Percentiles rank a stretch among this genome's conserved stretches.
These are phyloP conservation scores for Leucozona laternaria DNA, from an alignment of 2,888 invertebrate species.

Conservation along the genomic window DNA sequence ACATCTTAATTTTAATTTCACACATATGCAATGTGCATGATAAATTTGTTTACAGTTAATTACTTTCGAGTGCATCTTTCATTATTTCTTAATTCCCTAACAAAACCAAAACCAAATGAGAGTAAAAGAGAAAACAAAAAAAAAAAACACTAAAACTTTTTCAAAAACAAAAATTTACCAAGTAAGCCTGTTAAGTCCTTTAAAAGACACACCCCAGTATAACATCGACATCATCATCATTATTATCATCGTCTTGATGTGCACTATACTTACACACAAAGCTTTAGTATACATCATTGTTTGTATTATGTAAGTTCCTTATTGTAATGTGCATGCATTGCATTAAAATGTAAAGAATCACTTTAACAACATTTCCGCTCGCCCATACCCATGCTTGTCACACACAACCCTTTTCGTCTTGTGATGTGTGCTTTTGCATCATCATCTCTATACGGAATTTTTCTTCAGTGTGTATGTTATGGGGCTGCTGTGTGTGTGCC, in stretches of 20 bases:
- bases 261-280: conserved; percentile 14
- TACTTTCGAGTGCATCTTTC: conserved; percentile 59
- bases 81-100: conserved; percentile 52
- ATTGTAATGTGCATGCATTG: conserved; percentile 72
- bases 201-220: conserved; percentile 56
- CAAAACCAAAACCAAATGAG: conserved; percentile 48
- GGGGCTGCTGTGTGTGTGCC: conserved; percentile 17
- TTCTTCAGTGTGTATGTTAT: neutral
- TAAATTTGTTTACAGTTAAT: conserved; percentile 55
- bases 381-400: conserved; percentile 23
- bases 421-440: conserved; percentile 4
- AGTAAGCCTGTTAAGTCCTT: conserved; percentile 50
- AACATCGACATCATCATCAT: conserved; percentile 27
- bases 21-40: neutral
- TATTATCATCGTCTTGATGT: conserved; percentile 4
- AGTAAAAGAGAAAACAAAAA: conserved; percentile 23
- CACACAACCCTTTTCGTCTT: conserved; percentile 18
- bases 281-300: conserved; percentile 17
- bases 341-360: conserved; percentile 75
- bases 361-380: conserved; percentile 74
- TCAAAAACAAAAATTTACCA: conserved; percentile 42
- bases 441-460: neutral
- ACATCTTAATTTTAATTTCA: conserved; percentile 1
- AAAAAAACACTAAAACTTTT: conserved; percentile 4
- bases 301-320: conserved; percentile 42